These are phyloP conservation scores for Todiramphus saurophagus DNA, from an alignment of 2,113 vertebrate species.

Conservation along the genomic window DNA sequence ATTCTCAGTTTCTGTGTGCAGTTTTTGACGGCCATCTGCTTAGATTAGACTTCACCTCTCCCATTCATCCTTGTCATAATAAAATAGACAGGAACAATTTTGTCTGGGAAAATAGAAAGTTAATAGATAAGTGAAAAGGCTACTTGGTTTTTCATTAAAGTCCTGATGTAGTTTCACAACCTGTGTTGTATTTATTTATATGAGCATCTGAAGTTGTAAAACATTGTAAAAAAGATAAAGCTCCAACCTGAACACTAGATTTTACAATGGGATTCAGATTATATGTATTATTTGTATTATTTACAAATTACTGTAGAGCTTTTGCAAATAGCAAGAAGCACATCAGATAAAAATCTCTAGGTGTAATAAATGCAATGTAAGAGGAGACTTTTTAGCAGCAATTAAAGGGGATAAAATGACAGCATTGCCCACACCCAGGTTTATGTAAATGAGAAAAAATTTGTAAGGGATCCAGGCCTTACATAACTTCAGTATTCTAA, in stretches of 20 bases:
- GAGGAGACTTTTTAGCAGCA: not conserved
- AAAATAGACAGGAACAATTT: conserved; percentile 24
- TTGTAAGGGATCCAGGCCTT: not conserved
- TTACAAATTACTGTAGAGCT: not conserved
- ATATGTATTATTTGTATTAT: not conserved
- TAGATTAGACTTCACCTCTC: not conserved
- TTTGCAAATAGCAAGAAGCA: not conserved
- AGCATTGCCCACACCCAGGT: not conserved
- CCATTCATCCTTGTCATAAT: not conserved
- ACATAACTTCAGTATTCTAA: not conserved
- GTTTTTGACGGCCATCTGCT: conserved; percentile 19
- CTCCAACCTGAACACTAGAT: not conserved
- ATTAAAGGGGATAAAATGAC: not conserved
- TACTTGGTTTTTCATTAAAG: not conserved
- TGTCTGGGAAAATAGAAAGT: not conserved
- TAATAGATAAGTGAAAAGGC: conserved; percentile 22
- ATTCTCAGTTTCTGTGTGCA: not conserved
- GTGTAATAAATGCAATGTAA: not conserved
- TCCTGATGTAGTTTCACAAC: not conserved
- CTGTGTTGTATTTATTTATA: not conserved
- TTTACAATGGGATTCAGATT: not conserved
- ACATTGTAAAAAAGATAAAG: not conserved
- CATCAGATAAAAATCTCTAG: not conserved
- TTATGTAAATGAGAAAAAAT: not conserved
- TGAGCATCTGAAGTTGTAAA: not conserved